A percentile compares a stretch with the other conserved stretches of the same genome.
Evolutionary conservation across 2,113 vertebrate genomes (phyloP).

Genomic region (Chrysochloris asiatica): DNA sequence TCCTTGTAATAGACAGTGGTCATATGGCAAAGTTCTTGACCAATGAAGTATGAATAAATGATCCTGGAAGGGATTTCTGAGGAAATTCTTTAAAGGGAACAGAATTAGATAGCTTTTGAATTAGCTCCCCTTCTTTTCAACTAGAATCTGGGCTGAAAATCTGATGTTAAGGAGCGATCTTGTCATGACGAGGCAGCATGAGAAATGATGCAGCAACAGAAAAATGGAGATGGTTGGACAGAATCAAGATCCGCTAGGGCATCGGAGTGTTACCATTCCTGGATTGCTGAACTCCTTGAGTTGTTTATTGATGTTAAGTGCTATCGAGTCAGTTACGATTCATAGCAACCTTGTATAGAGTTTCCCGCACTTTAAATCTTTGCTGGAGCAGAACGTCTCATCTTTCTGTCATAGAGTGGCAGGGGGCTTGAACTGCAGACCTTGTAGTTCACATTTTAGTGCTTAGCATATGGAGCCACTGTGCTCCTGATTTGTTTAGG

Average conservation of each 20-base stretch:
- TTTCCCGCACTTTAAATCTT: no score
- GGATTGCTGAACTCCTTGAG: no score
- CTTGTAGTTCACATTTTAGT: no score
- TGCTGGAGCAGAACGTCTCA: no score
- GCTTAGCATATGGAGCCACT: no score
- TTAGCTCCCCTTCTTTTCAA: background rate
- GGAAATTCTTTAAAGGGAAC: background rate
- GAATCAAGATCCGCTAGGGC: no score
- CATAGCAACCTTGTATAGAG: no score
- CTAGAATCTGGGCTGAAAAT: background rate
- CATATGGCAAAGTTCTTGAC: background rate
- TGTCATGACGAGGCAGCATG: background rate
- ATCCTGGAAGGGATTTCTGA: background rate
- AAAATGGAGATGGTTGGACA: background rate
- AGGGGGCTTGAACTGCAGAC: no score
- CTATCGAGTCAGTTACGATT: no score
- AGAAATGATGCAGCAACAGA: background rate
- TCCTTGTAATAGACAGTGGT: background rate
- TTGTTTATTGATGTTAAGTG: no score
- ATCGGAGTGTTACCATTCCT: background rate
- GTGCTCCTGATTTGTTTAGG: no score
- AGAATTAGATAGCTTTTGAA: background rate
- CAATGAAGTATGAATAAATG: background rate
- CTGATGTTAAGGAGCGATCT: background rate
- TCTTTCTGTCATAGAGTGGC: no score